phyloP scores from a whole-genome alignment of 1,140 invertebrate species.

The Cydia pomonella region DNA sequence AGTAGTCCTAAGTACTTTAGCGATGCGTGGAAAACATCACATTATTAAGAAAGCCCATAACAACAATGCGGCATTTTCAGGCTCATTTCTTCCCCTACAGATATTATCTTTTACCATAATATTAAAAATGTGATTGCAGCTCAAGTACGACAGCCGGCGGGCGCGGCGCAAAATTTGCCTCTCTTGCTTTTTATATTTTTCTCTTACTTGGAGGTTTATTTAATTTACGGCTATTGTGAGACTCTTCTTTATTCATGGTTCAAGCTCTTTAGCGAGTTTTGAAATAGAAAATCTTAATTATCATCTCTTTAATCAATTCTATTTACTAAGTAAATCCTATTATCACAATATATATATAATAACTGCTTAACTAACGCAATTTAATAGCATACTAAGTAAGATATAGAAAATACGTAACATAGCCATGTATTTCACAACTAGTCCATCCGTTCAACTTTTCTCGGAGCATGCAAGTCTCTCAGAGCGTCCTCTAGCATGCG shows the following conservation, averaged over 20 bases:
- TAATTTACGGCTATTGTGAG: slow-evolving; percentile 29
- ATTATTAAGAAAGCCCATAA: slow-evolving; percentile 9
- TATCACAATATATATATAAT: too few species aligned
- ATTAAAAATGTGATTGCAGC: slow-evolving; percentile 32
- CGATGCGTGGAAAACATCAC: too few species aligned
- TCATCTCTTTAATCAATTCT: neutral
- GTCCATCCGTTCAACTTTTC: neutral
- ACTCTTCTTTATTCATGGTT: slow-evolving; percentile 21
- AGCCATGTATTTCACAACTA: neutral
- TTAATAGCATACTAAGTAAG: neutral
- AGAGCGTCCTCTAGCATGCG: neutral
- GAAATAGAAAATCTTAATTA: neutral
- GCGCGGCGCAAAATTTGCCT: slow-evolving; percentile 22
- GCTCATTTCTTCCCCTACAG: slow-evolving; percentile 23
- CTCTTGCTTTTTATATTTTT: slow-evolving; percentile 28
- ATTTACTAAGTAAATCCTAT: too few species aligned
- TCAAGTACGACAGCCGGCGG: slow-evolving; percentile 28
- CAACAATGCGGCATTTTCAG: slow-evolving; percentile 16
- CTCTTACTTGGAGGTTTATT: slow-evolving; percentile 30
- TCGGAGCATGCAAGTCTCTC: neutral
- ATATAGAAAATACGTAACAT: neutral
- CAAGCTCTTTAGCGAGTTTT: neutral
- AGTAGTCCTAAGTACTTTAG: too few species aligned
- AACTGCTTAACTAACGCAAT: neutral
- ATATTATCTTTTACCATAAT: slow-evolving; percentile 29